Conservation (phyloP, 2,888 invertebrate genomes). For the Heliconius cydno region DNA sequence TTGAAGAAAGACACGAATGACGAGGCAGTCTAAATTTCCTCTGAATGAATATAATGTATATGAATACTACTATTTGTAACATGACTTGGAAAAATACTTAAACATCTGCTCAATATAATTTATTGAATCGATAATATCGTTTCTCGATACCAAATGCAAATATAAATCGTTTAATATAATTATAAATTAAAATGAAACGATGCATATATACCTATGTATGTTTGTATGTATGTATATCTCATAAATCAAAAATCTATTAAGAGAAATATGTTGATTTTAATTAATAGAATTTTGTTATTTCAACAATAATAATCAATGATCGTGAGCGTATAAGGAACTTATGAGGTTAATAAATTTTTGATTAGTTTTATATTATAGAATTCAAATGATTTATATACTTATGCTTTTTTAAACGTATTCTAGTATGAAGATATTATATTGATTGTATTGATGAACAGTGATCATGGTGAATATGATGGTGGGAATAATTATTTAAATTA, state of each 20-base stretch:
- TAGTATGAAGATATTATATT: neutral
- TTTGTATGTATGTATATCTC: conserved; percentile 23
- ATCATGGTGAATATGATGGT: too few species aligned
- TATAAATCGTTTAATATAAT: conserved; percentile 41
- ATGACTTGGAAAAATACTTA: conserved; percentile 56
- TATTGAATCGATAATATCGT: conserved; percentile 37
- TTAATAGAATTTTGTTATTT: conserved; percentile 31
- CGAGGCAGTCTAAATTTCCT: conserved; percentile 68
- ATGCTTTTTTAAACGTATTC: neutral
- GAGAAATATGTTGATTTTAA: conserved; percentile 35
- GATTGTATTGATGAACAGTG: neutral
- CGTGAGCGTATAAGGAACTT: neutral
- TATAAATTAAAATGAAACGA: conserved; percentile 38
- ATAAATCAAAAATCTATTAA: conserved; percentile 42
- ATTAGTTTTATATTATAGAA: conserved; percentile 19
- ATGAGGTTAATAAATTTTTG: conserved; percentile 25
- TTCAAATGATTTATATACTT: neutral
- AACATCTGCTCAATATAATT: conserved; percentile 34
- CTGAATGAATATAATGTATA: conserved; percentile 62
- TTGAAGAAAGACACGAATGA: conserved; percentile 61
- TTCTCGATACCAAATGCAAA: conserved; percentile 42
- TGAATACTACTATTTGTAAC: conserved; percentile 57
- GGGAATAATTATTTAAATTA: neutral
- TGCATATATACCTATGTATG: conserved; percentile 21
- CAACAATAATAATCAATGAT: conserved; percentile 23